phyloP scores from a whole-genome alignment of 2,113 vertebrate genomes.

The Mustela lutreola region DNA sequence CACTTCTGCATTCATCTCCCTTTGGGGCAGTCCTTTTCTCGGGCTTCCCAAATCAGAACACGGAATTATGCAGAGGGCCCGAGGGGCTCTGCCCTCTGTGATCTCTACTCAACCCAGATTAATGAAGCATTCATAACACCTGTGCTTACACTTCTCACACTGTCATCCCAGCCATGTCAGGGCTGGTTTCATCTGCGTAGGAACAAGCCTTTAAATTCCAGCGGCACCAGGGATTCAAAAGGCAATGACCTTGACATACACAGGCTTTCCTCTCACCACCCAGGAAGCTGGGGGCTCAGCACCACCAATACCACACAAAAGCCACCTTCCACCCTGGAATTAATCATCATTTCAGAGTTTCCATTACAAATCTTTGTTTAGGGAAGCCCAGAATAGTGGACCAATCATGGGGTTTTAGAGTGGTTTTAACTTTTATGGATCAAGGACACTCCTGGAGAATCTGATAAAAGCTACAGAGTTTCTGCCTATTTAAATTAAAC shows the following conservation, averaged over 20 bases:
- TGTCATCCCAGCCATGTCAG: neutral
- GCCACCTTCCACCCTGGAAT: neutral
- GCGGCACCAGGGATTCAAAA: neutral
- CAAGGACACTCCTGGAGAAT: neutral
- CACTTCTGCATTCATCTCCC: neutral
- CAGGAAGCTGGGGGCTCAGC: neutral
- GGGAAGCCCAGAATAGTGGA: neutral
- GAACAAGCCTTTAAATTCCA: constrained; percentile 32
- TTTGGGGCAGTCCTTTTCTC: neutral
- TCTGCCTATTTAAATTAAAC: neutral
- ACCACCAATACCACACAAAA: neutral
- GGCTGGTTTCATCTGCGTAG: neutral
- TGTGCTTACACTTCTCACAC: neutral
- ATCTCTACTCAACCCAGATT: neutral
- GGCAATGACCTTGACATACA: neutral
- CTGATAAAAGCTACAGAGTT: neutral
- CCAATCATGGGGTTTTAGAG: neutral
- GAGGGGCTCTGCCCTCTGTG: neutral
- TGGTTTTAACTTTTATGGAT: neutral
- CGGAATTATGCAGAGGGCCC: neutral
- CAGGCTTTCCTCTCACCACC: neutral
- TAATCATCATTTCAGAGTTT: neutral
- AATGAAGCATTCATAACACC: neutral
- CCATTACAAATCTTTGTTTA: constrained; percentile 35
- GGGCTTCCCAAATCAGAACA: neutral